Conservation (phyloP, 2,888 invertebrate species). For the Melanostoma mellinum region DNA sequence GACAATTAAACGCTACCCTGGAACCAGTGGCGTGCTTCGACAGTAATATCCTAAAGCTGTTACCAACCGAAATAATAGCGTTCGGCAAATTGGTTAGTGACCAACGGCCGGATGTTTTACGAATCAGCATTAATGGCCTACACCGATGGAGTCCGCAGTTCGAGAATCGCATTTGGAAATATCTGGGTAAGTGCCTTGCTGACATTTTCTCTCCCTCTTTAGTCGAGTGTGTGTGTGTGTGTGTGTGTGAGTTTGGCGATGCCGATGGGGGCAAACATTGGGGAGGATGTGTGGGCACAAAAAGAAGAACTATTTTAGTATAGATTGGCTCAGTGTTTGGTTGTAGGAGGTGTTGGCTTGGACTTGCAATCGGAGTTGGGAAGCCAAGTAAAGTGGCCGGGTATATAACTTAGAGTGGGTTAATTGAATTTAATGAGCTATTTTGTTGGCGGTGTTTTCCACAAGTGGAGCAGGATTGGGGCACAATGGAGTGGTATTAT, state of each 20-base stretch:
- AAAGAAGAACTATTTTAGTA: constrained; percentile 9
- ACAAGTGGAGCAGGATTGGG: constrained; percentile 30
- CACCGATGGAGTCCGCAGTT: constrained; percentile 81
- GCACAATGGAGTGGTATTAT: constrained; percentile 4
- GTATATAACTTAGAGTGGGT: constrained; percentile 44
- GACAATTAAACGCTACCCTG: constrained; percentile 81
- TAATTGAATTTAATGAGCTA: constrained; percentile 73
- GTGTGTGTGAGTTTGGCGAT: neutral
- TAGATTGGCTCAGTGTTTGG: constrained; percentile 7
- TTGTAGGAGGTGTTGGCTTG: constrained; percentile 1
- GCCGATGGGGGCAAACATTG: neutral
- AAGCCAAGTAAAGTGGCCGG: constrained; percentile 41
- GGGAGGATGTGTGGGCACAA: neutral
- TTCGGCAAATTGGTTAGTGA: constrained; percentile 80
- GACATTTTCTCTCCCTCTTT: constrained; percentile 28
- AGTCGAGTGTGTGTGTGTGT: neutral
- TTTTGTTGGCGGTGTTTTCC: constrained; percentile 60
- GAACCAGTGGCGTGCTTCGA: constrained; percentile 80
- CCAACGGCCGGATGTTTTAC: constrained; percentile 77
- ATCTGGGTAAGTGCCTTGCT: constrained; percentile 79
- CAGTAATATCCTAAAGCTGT: constrained; percentile 80
- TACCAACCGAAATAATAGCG: constrained; percentile 81
- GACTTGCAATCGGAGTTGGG: neutral
- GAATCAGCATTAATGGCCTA: constrained; percentile 80
- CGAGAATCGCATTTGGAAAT: constrained; percentile 81